These are phyloP conservation scores for Strigops habroptila DNA, from an alignment of 2,113 vertebrate species.

Conservation along the genomic window DNA sequence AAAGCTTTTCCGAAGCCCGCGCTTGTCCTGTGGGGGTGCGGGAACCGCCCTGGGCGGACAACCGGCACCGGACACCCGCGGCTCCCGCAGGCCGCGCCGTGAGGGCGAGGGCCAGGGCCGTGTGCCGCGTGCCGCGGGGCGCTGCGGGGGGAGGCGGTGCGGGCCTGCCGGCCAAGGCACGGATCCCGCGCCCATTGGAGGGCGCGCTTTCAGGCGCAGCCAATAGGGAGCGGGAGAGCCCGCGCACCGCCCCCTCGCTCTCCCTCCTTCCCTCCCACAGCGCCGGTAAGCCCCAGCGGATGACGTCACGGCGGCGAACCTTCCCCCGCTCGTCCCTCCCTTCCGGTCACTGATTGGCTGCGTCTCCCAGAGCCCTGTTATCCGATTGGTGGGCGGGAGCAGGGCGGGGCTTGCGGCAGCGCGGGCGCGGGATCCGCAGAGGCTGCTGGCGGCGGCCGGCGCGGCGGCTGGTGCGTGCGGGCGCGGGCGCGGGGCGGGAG, in stretches of 20 bases:
- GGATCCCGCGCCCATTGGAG: background rate
- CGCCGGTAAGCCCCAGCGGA: fast-evolving
- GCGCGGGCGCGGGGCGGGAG: no score
- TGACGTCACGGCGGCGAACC: fast-evolving
- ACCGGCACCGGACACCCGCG: fast-evolving
- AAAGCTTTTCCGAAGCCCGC: fast-evolving
- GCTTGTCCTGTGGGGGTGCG: background rate
- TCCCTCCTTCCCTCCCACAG: fast-evolving
- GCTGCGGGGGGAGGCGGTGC: fast-evolving
- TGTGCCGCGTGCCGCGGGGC: no score
- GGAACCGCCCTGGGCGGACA: background rate
- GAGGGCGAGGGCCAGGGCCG: no score
- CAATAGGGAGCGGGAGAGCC: background rate
- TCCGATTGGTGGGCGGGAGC: background rate
- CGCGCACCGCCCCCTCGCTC: fast-evolving
- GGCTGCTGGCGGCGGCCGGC: fast-evolving
- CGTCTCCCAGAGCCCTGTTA: fast-evolving
- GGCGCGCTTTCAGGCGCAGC: fast-evolving
- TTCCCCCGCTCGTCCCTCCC: background rate
- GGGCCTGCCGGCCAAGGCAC: background rate
- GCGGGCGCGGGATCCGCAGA: background rate
- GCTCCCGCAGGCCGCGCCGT: fast-evolving
- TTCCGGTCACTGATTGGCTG: background rate
- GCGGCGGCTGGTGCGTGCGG: background rate
- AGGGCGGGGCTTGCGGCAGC: background rate